phyloP scores from a whole-genome alignment of 2,113 vertebrate species.

The Galeopterus variegatus region DNA sequence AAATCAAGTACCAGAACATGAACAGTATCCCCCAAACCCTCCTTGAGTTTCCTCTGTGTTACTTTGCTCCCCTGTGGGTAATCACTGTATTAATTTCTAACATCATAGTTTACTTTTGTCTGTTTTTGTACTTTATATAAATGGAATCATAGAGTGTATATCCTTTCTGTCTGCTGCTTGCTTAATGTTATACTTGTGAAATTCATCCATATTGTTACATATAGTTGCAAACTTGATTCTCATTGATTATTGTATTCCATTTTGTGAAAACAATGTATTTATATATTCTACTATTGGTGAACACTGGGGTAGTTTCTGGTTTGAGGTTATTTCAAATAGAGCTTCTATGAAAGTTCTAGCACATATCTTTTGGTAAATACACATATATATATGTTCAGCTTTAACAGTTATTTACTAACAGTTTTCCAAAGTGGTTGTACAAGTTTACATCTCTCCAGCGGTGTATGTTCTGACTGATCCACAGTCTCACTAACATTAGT shows the following conservation, averaged over 20 bases:
- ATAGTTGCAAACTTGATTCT: background rate
- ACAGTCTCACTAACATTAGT: background rate
- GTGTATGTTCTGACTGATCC: background rate
- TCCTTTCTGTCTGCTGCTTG: background rate
- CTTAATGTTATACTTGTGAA: background rate
- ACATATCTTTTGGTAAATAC: background rate
- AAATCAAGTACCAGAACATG: background rate
- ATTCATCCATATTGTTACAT: background rate
- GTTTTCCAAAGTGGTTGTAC: background rate
- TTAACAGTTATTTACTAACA: background rate
- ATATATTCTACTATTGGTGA: background rate
- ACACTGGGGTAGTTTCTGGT: background rate
- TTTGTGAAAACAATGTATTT: background rate
- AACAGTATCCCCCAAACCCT: background rate
- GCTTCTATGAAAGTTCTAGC: background rate
- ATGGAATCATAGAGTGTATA: background rate
- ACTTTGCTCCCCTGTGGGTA: background rate
- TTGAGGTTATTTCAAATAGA: background rate
- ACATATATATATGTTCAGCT: background rate
- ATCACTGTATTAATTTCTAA: background rate
- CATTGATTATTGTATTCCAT: background rate
- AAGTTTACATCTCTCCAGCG: background rate
- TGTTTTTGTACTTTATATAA: conserved; percentile 13
- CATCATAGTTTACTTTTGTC: background rate
- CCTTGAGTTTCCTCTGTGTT: background rate